phyloP scores from a whole-genome alignment of 1,140 invertebrate genomes.

The Zaprionus nigranus region DNA sequence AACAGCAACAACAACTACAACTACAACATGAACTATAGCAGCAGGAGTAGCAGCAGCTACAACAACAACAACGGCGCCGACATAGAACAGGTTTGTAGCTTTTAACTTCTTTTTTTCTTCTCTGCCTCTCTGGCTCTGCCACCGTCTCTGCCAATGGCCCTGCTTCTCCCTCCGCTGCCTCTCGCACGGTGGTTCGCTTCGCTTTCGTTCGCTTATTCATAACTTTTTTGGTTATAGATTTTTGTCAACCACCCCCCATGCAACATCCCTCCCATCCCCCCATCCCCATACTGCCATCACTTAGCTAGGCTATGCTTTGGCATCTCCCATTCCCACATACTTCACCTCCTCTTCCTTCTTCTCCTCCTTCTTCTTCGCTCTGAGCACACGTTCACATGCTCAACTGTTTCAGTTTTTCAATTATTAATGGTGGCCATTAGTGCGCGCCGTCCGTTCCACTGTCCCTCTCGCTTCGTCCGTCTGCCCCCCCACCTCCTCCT shows the following conservation, averaged over 20 bases:
- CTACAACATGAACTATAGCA: constrained; percentile 23
- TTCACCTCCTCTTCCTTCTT: constrained; percentile 22
- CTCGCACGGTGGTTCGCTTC: constrained; percentile 46
- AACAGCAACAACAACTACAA: constrained; percentile 35
- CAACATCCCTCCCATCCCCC: constrained; percentile 1
- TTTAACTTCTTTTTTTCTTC: constrained; percentile 39
- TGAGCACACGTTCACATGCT: constrained; percentile 60
- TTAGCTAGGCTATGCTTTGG: constrained; percentile 28
- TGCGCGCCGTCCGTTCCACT: constrained; percentile 60
- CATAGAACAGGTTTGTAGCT: constrained; percentile 80
- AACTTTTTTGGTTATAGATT: constrained; percentile 82
- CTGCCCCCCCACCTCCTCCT: constrained; percentile 3
- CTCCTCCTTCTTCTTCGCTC: constrained; percentile 34
- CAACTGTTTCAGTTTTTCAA: constrained; percentile 83
- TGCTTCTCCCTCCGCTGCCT: background rate
- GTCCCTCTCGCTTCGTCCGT: constrained; percentile 7
- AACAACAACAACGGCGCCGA: constrained; percentile 52
- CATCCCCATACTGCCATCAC: background rate
- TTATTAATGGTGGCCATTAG: constrained; percentile 83
- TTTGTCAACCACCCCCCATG: constrained; percentile 62
- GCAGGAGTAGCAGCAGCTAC: constrained; percentile 31
- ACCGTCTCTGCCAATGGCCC: constrained; percentile 15
- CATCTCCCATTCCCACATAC: constrained; percentile 25
- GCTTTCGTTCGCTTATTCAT: constrained; percentile 75
- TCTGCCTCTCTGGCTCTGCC: constrained; percentile 2